Conservation (phyloP, 2,888 invertebrate genomes). For the Leuctra nigra region DNA sequence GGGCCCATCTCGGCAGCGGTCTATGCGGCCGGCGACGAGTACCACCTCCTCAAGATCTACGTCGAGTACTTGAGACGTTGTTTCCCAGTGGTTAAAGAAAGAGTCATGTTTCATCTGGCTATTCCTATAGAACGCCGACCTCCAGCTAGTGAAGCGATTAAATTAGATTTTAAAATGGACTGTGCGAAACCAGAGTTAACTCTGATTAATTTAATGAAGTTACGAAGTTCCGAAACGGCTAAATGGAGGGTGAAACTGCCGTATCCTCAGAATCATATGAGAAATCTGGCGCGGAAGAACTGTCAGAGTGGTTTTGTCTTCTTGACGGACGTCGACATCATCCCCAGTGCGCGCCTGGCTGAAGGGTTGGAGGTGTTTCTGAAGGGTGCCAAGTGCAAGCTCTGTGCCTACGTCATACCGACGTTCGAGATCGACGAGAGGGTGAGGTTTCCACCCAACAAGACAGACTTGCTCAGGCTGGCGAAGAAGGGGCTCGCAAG, state of each 20-base stretch:
- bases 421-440: slow-evolving; percentile 81
- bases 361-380: slow-evolving; percentile 52
- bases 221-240: slow-evolving; percentile 54
- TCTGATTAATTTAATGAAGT: slow-evolving; percentile 51
- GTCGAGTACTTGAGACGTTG: slow-evolving; percentile 69
- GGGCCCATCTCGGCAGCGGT: slow-evolving; percentile 81
- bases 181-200: slow-evolving; percentile 64
- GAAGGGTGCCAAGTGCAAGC: slow-evolving; percentile 35
- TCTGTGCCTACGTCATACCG: slow-evolving; percentile 84
- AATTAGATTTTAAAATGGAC: slow-evolving; percentile 38
- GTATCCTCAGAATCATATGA: slow-evolving; percentile 84
- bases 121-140: slow-evolving; percentile 56
- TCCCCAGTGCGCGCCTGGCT: slow-evolving; percentile 69
- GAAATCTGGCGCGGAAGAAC: slow-evolving; percentile 79
- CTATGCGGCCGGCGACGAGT: slow-evolving; percentile 72
- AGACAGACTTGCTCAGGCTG: slow-evolving; percentile 66
- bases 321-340: slow-evolving; percentile 81
- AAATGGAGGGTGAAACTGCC: slow-evolving; percentile 68
- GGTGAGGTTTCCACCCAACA: slow-evolving; percentile 73
- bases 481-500: slow-evolving; percentile 74
- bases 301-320: slow-evolving; percentile 70
- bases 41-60: slow-evolving; percentile 64
- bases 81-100: slow-evolving; percentile 61
- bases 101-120: slow-evolving; percentile 69
- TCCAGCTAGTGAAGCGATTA: background rate